Conservation (phyloP, 2,888 invertebrate species). For the Auanema sp. region DNA sequence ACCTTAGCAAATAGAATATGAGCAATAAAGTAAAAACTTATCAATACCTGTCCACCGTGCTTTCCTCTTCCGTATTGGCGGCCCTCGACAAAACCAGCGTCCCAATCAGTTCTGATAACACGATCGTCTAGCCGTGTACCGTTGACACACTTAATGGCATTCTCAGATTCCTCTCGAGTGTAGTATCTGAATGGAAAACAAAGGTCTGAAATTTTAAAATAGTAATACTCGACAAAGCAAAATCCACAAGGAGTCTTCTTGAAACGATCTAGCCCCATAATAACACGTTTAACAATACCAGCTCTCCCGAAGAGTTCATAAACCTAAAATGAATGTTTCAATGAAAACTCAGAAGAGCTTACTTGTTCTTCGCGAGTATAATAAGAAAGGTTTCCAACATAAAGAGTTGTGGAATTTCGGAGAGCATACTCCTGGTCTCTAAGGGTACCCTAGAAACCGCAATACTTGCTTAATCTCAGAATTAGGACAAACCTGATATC, state of each 20-base stretch:
- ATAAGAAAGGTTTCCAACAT: constrained; percentile 95
- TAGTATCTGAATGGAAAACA: constrained; percentile 67
- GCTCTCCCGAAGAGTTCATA: constrained; percentile 93
- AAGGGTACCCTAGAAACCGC: constrained; percentile 49
- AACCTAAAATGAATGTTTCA: constrained; percentile 67
- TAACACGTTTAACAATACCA: constrained; percentile 86
- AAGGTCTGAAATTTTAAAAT: too few species aligned
- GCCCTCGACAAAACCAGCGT: constrained; percentile 97
- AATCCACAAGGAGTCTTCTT: constrained; percentile 99
- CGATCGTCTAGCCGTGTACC: constrained; percentile 82
- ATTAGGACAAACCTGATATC: constrained; percentile 47
- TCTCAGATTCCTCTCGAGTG: constrained; percentile 69
- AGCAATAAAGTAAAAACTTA: neutral
- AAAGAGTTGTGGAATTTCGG: constrained; percentile 79
- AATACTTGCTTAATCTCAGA: neutral
- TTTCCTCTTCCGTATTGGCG: constrained; percentile 96
- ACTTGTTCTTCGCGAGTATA: constrained; percentile 88
- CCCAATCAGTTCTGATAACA: constrained; percentile 96
- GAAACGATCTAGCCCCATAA: constrained; percentile 97
- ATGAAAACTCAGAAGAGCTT: neutral
- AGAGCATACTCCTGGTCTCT: constrained; percentile 74
- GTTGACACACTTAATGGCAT: constrained; percentile 80
- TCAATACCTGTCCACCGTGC: constrained; percentile 88
- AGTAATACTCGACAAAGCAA: constrained; percentile 86
- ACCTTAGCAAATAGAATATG: constrained; percentile 71